Conservation (phyloP, 2,113 vertebrate species). For the Archilochus colubris region DNA sequence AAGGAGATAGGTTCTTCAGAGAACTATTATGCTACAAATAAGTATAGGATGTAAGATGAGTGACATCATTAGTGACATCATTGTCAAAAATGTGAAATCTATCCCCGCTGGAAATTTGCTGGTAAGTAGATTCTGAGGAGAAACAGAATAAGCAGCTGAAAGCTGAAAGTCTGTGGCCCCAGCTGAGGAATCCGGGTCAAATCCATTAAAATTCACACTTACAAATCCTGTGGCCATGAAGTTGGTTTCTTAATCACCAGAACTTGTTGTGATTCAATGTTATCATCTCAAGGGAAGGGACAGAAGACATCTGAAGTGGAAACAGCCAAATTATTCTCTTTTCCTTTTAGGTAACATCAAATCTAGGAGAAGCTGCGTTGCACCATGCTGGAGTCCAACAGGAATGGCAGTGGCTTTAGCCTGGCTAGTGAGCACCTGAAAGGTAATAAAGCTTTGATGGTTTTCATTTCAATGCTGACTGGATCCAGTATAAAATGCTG, state of each 20-base stretch:
- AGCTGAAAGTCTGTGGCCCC: neutral
- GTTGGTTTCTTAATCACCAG: neutral
- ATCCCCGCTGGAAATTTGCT: neutral
- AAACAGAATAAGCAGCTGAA: neutral
- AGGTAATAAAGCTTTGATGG: neutral
- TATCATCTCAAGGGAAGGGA: neutral
- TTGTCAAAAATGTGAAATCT: neutral
- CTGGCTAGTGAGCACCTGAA: neutral
- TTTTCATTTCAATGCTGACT: neutral
- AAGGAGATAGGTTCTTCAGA: neutral
- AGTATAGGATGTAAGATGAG: neutral
- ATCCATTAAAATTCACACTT: neutral
- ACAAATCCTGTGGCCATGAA: neutral
- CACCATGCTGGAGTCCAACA: neutral
- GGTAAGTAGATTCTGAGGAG: neutral
- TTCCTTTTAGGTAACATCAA: neutral
- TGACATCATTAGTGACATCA: neutral
- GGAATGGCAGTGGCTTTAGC: neutral
- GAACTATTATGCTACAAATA: neutral
- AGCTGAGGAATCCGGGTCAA: neutral
- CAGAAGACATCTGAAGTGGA: neutral
- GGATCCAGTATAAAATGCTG: neutral
- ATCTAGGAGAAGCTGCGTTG: neutral
- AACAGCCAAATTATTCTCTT: neutral
- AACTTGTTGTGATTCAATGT: neutral